Conservation (phyloP, 2,113 vertebrate species). For the Morone saxatilis region DNA sequence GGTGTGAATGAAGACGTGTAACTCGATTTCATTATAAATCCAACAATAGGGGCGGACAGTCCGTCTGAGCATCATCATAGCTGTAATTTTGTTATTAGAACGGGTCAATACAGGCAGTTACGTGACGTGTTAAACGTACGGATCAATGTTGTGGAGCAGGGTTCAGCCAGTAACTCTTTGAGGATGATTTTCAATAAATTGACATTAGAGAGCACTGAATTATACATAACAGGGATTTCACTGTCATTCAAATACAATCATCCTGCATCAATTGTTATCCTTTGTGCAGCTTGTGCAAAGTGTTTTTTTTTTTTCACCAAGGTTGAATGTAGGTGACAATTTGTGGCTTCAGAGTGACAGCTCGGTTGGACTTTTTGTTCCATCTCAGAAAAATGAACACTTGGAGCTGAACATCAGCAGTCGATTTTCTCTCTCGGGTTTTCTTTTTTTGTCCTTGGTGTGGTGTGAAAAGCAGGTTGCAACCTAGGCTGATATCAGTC, state of each 20-base stretch:
- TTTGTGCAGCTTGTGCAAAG: neutral
- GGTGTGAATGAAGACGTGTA: too few relatives aligned
- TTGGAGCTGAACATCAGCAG: neutral
- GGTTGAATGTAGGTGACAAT: neutral
- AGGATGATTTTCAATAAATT: neutral
- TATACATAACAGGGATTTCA: neutral
- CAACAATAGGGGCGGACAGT: too few relatives aligned
- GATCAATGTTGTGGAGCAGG: slow-evolving; percentile 8
- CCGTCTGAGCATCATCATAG: neutral
- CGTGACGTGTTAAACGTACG: neutral
- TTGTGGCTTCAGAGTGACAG: neutral
- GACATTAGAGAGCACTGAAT: neutral
- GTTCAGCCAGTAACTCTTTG: neutral
- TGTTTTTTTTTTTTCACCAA: neutral
- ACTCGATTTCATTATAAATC: too few relatives aligned
- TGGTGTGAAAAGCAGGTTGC: neutral
- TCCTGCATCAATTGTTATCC: neutral
- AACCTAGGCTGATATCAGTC: neutral
- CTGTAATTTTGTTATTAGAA: neutral
- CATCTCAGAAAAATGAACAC: accelerated
- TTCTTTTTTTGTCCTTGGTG: too few relatives aligned
- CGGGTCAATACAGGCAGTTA: neutral
- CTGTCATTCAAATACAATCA: neutral
- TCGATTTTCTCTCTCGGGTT: neutral
- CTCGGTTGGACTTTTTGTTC: neutral